A percentile compares a stretch with the other conserved stretches of the same genome.
These are phyloP conservation scores for Stichopus chloronotus DNA, from an alignment of 35 echinoderm and acorn worm genomes.

Conservation along the genomic window DNA sequence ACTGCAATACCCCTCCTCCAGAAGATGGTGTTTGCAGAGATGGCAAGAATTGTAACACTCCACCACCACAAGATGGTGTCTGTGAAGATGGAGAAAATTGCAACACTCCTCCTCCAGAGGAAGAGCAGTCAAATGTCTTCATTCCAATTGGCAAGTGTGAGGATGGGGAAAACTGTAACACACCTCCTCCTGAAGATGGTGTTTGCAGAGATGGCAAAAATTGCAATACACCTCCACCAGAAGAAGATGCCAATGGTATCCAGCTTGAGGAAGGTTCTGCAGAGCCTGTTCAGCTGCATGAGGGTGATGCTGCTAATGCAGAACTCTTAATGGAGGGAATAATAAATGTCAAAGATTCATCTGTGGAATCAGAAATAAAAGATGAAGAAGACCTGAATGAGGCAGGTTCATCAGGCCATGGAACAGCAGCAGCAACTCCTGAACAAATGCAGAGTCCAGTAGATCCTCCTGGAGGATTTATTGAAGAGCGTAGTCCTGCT, in stretches of 20 bases:
- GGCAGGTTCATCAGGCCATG: slow-evolving; percentile 64
- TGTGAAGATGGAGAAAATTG: slow-evolving; percentile 82
- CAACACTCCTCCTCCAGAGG: slow-evolving; percentile 87
- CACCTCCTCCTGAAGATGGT: slow-evolving; percentile 56
- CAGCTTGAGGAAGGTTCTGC: slow-evolving; percentile 33
- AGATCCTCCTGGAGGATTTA: slow-evolving; percentile 41
- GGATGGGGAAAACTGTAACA: slow-evolving; percentile 74
- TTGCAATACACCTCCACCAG: slow-evolving; percentile 74
- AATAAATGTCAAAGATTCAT: slow-evolving; percentile 5
- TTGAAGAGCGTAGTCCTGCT: slow-evolving; percentile 1
- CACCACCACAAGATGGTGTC: slow-evolving; percentile 75
- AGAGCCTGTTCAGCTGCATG: slow-evolving; percentile 72
- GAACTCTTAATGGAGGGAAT: neutral
- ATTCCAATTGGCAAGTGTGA: slow-evolving; percentile 18
- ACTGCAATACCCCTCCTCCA: slow-evolving; percentile 94
- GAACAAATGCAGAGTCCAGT: slow-evolving; percentile 63
- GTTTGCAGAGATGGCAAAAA: slow-evolving; percentile 58
- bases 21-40: slow-evolving; percentile 72
- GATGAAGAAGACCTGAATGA: slow-evolving; percentile 55
- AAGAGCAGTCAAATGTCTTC: neutral
- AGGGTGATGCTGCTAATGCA: slow-evolving; percentile 19
- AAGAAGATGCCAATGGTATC: slow-evolving; percentile 71
- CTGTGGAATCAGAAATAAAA: neutral
- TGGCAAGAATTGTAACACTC: slow-evolving; percentile 85
- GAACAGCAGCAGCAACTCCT: slow-evolving; percentile 57